phyloP scores from a whole-genome alignment of 2,888 invertebrate species.

The Drosophila histrio region DNA sequence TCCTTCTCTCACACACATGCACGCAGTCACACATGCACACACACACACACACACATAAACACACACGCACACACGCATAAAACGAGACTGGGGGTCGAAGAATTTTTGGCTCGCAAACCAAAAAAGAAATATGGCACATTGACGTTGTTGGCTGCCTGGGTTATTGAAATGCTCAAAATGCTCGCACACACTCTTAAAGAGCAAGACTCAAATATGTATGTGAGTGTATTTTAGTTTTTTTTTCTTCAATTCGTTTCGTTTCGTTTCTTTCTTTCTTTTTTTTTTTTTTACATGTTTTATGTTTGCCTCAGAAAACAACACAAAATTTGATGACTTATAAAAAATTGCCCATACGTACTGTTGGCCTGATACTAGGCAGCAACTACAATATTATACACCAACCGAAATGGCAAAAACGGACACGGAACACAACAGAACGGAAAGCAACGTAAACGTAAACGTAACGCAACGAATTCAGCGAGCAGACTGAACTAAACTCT shows the following conservation, averaged over 20 bases:
- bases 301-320: slow-evolving; percentile 1
- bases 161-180: slow-evolving; percentile 15
- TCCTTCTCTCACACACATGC: slow-evolving; percentile 18
- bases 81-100: slow-evolving; percentile 50
- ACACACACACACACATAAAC: slow-evolving; percentile 16
- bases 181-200: slow-evolving; percentile 26
- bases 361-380: slow-evolving; percentile 11
- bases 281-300: slow-evolving; percentile 7
- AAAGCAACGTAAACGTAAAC: slow-evolving; percentile 61
- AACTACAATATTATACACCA: slow-evolving; percentile 24
- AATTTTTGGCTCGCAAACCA: slow-evolving; percentile 60
- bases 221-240: slow-evolving; percentile 3
- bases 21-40: slow-evolving; percentile 13
- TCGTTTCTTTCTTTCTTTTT: neutral
- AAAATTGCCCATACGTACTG: slow-evolving; percentile 28
- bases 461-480: slow-evolving; percentile 73
- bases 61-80: slow-evolving; percentile 22
- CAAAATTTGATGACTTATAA: slow-evolving; percentile 23
- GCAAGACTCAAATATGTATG: slow-evolving; percentile 18
- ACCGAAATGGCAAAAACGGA: slow-evolving; percentile 48
- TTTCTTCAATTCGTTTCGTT: slow-evolving; percentile 1
- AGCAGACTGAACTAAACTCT: slow-evolving; percentile 69
- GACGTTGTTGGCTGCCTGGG: slow-evolving; percentile 35
- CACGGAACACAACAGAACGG: slow-evolving; percentile 59
- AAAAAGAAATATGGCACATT: slow-evolving; percentile 59